phyloP scores from a whole-genome alignment of 2,113 vertebrate genomes.

The Tiliqua scincoides region DNA sequence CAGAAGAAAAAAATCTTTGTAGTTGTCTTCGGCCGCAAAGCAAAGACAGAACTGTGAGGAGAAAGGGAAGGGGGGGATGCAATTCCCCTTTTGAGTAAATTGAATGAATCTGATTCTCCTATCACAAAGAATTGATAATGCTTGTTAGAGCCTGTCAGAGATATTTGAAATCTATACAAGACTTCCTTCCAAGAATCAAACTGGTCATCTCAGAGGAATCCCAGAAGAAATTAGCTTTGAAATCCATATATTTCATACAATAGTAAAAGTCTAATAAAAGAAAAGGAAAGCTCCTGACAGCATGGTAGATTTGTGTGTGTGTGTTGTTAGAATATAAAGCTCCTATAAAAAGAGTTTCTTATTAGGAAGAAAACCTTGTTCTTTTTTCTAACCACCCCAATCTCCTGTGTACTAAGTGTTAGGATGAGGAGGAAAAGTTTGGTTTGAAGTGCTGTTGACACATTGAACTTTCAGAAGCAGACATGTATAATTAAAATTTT shows the following conservation, averaged over 20 bases:
- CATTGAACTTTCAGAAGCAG: background rate
- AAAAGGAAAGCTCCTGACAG: background rate
- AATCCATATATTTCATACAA: constrained; percentile 21
- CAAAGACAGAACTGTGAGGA: background rate
- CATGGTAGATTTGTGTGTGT: constrained; percentile 15
- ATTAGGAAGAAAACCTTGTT: background rate
- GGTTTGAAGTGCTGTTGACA: constrained; percentile 1
- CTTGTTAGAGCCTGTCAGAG: background rate
- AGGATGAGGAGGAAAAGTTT: background rate
- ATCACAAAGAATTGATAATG: constrained; percentile 14
- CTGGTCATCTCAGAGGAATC: background rate
- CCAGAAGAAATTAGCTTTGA: constrained; percentile 42
- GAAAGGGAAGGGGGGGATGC: rapidly evolving
- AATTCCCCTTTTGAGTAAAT: constrained; percentile 29
- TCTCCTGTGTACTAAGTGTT: constrained; percentile 1
- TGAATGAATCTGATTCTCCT: constrained; percentile 7
- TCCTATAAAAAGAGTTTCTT: constrained; percentile 3
- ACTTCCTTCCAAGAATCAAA: constrained; percentile 26
- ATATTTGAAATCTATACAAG: constrained; percentile 21
- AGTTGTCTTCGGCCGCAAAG: background rate
- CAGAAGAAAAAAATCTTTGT: background rate
- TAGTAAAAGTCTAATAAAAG: constrained; percentile 17
- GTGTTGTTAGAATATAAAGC: background rate
- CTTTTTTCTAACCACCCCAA: background rate
- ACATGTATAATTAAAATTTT: background rate